A percentile compares a stretch with the other conserved stretches of the same genome.
Evolutionary conservation across 2,888 invertebrate genomes (phyloP).

Genomic region (Rhorus exstirpatorius): DNA sequence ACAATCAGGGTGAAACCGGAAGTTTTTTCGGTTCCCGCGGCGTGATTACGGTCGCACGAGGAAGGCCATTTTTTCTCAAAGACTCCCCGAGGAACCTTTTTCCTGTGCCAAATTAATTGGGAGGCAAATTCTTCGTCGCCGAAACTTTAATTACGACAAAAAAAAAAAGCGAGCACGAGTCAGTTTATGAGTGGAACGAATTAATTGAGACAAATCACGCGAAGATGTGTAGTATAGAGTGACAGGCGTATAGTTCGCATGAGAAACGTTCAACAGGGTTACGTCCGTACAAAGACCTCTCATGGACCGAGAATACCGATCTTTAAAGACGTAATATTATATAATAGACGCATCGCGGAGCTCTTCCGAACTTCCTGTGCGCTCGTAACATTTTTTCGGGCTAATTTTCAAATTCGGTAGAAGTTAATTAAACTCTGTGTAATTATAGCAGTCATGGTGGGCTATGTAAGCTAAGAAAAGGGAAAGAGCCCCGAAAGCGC

Average conservation of each 20-base stretch:
- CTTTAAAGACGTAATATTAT: slow-evolving; percentile 43
- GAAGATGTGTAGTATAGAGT: slow-evolving; percentile 16
- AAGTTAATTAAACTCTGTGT: slow-evolving; percentile 82
- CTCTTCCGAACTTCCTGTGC: slow-evolving; percentile 19
- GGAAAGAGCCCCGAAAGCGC: slow-evolving; percentile 28
- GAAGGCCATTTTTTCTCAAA: slow-evolving; percentile 53
- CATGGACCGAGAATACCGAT: slow-evolving; percentile 68
- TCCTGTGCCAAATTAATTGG: slow-evolving; percentile 56
- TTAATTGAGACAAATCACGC: slow-evolving; percentile 68
- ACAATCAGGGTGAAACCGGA: slow-evolving; percentile 19
- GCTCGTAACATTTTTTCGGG: slow-evolving; percentile 64
- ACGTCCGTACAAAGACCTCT: slow-evolving; percentile 39
- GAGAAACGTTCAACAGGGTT: slow-evolving; percentile 4
- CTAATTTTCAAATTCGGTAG: slow-evolving; percentile 81
- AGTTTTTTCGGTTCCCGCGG: slow-evolving; percentile 32
- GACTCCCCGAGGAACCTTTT: slow-evolving; percentile 15
- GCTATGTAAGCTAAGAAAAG: slow-evolving; percentile 76
- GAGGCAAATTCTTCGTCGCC: slow-evolving; percentile 51
- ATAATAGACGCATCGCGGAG: slow-evolving; percentile 7
- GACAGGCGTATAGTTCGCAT: slow-evolving; percentile 15
- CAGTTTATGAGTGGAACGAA: slow-evolving; percentile 67
- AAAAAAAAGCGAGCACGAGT: slow-evolving; percentile 42
- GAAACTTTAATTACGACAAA: slow-evolving; percentile 55
- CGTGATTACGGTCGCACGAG: slow-evolving; percentile 46
- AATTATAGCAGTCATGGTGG: slow-evolving; percentile 77